Evolutionary conservation across 2,888 invertebrate species (phyloP), one percentile per base, ranked within the genome.

Genomic region (Synergus japonicus): DNA sequence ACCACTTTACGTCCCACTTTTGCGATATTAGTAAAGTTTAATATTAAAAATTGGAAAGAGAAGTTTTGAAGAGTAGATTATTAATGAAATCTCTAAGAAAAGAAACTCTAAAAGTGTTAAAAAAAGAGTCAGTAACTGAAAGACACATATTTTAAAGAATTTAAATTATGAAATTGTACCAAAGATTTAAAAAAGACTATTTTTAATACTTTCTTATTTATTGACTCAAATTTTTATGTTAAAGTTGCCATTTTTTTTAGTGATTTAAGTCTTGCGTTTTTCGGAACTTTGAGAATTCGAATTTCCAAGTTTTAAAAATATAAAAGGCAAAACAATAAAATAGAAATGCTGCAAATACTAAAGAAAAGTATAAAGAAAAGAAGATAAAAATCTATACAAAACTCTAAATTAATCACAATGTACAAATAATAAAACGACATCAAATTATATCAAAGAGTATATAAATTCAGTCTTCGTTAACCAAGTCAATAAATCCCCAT

Each of bases 391-490:
- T 1, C 22, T 29, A 3, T 13, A 49, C 12, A 73, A 54, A 49
- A 54, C 37, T 41, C 29, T 58, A 37, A 9, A 10, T 54, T 15
- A 73, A 54, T 37, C 29, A 73, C 12, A 9, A 37, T 54, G 49
- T 69, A 73, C 58, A 73, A 73, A 73, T 73, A 73, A 73, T 4
- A 22, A 22, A 54, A n/a, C 18, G 44, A n/a, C 22, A 67, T n/a
- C 7, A 46, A 67, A 67, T 67, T 37, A 54, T 73, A 37, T 12
- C 22, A 13, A 5, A 58, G 37, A 54, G 49, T 73, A 37, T 18
- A 49, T 58, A 73, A 73, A 37, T 49, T 37, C 22, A 60, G 4
- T 4, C 60, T 60, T 60, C 12, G 12, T 60, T 60, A 60, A 60
- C 60, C 8, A n/a, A 60, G 22, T 60, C 18, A 22, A 22, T 60